Evolutionary conservation across 2,888 invertebrate species (phyloP), one percentile per base, ranked within the genome.

Genomic region (Hirtodrosophila cameraria): DNA sequence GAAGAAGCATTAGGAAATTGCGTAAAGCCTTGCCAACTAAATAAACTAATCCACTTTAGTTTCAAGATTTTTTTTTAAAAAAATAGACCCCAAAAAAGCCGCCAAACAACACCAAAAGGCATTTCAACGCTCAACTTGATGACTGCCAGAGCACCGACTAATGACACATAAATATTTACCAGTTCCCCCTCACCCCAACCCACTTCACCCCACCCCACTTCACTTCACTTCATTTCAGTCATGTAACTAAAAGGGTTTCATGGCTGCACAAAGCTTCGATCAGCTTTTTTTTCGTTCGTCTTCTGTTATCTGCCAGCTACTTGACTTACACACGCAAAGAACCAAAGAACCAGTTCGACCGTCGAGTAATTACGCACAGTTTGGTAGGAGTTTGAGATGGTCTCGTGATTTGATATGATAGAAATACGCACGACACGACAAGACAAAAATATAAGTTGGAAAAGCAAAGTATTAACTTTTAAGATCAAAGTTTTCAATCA

Each of bases 161-260:
- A 80, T 80, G 80, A 84, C 81, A 84, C 82, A 84, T 80, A 82
- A 80, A 84, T 75, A 80, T 84, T 80, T 84, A 83, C 66, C 73
- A 58, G 65, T 38, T 11, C 42, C 16, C 11, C 6, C 12, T 31
- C 52, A 23, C 16, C 9, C 27, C 52, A 12, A 8, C 13, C n/a
- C 39, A 36, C 31, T 12, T 12, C 18, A 15, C 12, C 36, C 16
- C 20, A 31, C 6, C 20, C 18, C 11, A 16, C 15, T 7, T 7
- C 12, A 13, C n/a, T 33, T n/a, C n/a, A n/a, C n/a, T n/a, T n/a
- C n/a, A n/a, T n/a, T n/a, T n/a, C n/a, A n/a, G n/a, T 41, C 52
- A 50, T 69, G 62, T 71, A 74, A 75, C 81, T 69, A 57, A 80
- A 80, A 77, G 81, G 81, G 81, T 83, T 83, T 59, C 52, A 64